Evolutionary conservation across 2,113 vertebrate genomes (phyloP), one percentile per base, ranked within the genome.

Genomic region (Benthochromis sp.): DNA sequence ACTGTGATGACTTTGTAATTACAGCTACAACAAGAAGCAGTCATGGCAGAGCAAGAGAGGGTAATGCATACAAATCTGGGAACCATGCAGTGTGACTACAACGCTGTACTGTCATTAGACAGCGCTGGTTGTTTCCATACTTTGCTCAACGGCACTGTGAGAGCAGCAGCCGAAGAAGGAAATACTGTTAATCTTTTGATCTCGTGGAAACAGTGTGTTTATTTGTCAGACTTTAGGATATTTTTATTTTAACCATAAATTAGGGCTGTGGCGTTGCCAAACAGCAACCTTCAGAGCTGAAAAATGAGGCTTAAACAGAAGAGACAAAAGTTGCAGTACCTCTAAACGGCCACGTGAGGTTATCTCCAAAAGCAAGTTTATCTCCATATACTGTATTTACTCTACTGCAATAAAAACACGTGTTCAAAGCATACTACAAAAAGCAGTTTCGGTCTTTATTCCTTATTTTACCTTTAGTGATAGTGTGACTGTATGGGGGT

Each of bases 1-100:
- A 89, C 82, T 66, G 36, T 57, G 84, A 87, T 36, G 78, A 88
- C 80, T 87, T 89, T 55, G 13, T 90, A 85, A 88, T 86, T 89
- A 78, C 84, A 52, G 53, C 53, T 59, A 57, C 83, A 84, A 47
- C 54, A 81, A 61, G 59, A 57, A 34, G 17, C 63, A 90, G 79
- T 57, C 85, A 69, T 76, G 2, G 3, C 84, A 52, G 57, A 71
- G 85, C 52, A 84, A 84, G 87, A 81, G 63, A 76, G 47, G 61
- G 87, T 82, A 59, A 31, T 47, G 40, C 53, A 88, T 84, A 82
- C 83, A 91, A 61, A 88, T 82, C 71, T 88, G 87, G 87, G 34
- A 85, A 86, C 31, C 81, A 53, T 86, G 90, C 66, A 14, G 61
- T n/a, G 40, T 27, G 61, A 88, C 84, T 55, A 61, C 71, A 84